Base-by-base conservation (phyloP, 2,888 invertebrate species). In the Hemicrepidius hirtus region DNA sequence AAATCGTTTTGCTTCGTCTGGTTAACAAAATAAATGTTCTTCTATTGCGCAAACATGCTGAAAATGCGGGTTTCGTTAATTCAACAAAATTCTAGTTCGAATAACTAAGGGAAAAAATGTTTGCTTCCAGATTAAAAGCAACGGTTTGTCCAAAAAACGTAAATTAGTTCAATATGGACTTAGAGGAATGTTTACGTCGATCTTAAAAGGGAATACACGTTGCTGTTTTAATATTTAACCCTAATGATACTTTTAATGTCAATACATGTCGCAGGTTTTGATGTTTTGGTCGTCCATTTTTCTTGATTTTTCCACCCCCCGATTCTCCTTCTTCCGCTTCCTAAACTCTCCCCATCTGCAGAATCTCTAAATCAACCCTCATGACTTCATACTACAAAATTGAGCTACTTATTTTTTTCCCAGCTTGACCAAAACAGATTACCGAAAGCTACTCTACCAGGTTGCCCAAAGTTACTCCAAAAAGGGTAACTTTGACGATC, bases 111-210 rank as follows among this genome's bases (percentile, higher is more conserved):
- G 3, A 53, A 53, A 53, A 53, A 53, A 5, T 53, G 13, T 53
- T 53, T 53, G 53, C 53, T 28, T 4, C 49, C 53, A 53, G 13
- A 1, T 18, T 20, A 20, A 32, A n/a, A 53, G 49, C 41, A 49
- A n/a, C 49, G 53, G 13, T 53, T 53, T 1, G 5, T 12, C 53
- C n/a, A n/a, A n/a, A n/a, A 28, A 53, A 53, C 32, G 53, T 24
- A 53, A 24, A 24, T 53, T 53, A n/a, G 20, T 53, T 28, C 28
- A 53, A 53, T 53, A 32, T 53, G 53, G 28, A 28, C 32, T 32
- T 53, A 28, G 28, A 28, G n/a, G 24, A 53, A 53, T 32, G 53
- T 28, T 53, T 53, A 24, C 32, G 53, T 53, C 53, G 32, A 53
- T 53, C 28, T 28, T 5, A 49, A 53, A 4, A n/a, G 53, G 12